Evolutionary conservation across 64 coral and sea anemone genomes (phyloP), one percentile per base, ranked within the genome.

Genomic region (Pachyseris speciosa): DNA sequence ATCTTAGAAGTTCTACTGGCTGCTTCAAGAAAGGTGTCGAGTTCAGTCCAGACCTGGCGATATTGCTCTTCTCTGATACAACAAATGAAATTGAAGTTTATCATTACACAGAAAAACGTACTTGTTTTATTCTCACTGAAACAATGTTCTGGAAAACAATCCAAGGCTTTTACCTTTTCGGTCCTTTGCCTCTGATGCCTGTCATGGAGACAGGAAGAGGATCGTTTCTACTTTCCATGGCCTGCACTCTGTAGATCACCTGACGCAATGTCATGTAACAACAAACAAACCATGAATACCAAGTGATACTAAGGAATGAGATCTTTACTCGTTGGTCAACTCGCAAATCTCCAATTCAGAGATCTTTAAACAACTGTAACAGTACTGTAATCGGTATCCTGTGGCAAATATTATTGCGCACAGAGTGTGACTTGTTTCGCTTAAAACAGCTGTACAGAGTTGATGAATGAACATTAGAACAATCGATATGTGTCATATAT

Each of bases 221-320:
- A 59, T 98, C 96, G 41, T 83, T 95, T 68, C 93, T 85, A 81
- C 96, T 98, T 39, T 98, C 96, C 96, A 98, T 98, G 17, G 71
- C 93, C 49, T 98, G 96, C 19, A 98, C 63, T 71, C 90, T 85
- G 79, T 95, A 95, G 27, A 98, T 89, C 33, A 95, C 96, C 96
- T 98, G 27, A 27, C 85, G 4, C 76, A 36, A 76, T 25, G 59
- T 31, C 1, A 64, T 26, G 19, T n/a, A 58, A 49, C 12, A 41
- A 57, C 8, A 85, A 48, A 3, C 31, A 63, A 57, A 45, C 12
- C 44, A 31, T 64, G 5, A 8, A 4, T 7, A 31, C 58, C 25
- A n/a, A 28, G 15, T 80, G 1, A 28, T 13, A 52, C 43, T 45
- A 11, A 45, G 4, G 43, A 11, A 45, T 45, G 11, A 45, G 43